Evolutionary conservation across 2,888 invertebrate genomes (phyloP).

Genomic region (Ditylenchus weischeri): DNA sequence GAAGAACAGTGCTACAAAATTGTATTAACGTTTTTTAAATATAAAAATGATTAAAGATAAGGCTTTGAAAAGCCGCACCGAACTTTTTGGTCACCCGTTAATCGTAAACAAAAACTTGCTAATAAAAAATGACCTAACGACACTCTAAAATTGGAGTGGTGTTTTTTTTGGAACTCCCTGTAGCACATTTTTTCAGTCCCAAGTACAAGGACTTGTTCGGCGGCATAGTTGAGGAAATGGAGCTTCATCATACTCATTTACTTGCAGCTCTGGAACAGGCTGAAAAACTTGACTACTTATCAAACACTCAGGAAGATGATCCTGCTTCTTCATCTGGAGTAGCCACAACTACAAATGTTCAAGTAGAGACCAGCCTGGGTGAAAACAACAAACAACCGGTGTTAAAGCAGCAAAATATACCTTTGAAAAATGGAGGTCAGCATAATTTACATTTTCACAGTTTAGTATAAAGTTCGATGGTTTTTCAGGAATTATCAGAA

Average conservation of each 20-base stretch:
- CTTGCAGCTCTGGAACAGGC: constrained; percentile 19
- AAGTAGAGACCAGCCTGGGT: background rate
- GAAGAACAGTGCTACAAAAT: no score
- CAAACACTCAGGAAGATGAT: background rate
- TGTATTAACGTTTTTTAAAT: no score
- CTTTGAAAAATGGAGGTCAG: constrained; percentile 3
- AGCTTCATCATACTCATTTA: constrained; percentile 28
- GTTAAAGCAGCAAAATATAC: background rate
- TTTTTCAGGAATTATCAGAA: no score
- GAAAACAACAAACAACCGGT: background rate
- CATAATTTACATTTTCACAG: background rate
- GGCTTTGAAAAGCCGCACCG: no score
- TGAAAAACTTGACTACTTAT: constrained; percentile 1
- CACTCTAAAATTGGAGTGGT: no score
- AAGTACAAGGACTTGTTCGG: constrained; percentile 24
- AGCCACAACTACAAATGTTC: background rate
- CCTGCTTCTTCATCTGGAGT: background rate
- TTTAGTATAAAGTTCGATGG: no score
- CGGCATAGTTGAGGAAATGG: constrained; percentile 33
- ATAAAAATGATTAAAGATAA: no score
- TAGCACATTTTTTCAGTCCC: constrained; percentile 2
- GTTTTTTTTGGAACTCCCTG: no score
- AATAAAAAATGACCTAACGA: no score
- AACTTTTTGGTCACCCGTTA: no score
- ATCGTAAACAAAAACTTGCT: no score